Percentiles rank a stretch among this genome's conserved stretches.
These are phyloP conservation scores for Drosophila affinis DNA, from an alignment of 2,888 invertebrate species.

Conservation along the genomic window DNA sequence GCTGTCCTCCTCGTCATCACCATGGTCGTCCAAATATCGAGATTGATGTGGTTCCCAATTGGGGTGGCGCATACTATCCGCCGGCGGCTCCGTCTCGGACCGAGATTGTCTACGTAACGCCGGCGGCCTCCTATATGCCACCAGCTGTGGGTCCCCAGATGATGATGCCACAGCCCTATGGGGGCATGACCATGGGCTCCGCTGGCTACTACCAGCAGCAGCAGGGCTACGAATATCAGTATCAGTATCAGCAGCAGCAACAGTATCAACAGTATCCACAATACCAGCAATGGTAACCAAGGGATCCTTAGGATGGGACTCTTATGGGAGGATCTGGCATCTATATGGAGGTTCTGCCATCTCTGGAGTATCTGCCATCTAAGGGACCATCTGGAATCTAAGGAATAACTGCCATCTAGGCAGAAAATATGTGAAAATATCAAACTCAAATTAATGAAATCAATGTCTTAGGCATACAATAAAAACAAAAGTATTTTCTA, in stretches of 20 bases:
- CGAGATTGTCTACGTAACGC: slow-evolving; percentile 67
- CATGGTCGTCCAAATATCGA: slow-evolving; percentile 78
- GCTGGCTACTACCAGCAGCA: slow-evolving; percentile 67
- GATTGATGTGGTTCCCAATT: slow-evolving; percentile 74
- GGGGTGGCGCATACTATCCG: slow-evolving; percentile 71
- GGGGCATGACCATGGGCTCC: slow-evolving; percentile 42
- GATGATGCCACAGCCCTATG: slow-evolving; percentile 63
- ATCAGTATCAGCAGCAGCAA: slow-evolving; percentile 39
- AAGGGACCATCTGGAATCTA: too few relatives aligned
- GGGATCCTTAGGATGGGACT: neutral
- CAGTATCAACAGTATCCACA: slow-evolving; percentile 54
- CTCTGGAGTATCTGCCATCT: too few relatives aligned
- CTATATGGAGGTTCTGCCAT: neutral
- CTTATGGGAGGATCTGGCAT: neutral
- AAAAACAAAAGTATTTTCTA: slow-evolving; percentile 16
- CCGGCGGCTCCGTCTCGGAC: slow-evolving; percentile 62
- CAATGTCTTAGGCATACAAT: slow-evolving; percentile 5
- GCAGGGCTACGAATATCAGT: slow-evolving; percentile 62
- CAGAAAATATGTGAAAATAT: neutral
- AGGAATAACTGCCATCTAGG: too few relatives aligned
- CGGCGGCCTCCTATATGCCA: slow-evolving; percentile 54
- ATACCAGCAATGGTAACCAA: slow-evolving; percentile 51
- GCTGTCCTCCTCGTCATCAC: slow-evolving; percentile 71
- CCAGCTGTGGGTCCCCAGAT: slow-evolving; percentile 35
- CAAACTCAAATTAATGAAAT: slow-evolving; percentile 4